Evolutionary conservation across 2,113 vertebrate genomes (phyloP).

Genomic region (Jacana jacana): DNA sequence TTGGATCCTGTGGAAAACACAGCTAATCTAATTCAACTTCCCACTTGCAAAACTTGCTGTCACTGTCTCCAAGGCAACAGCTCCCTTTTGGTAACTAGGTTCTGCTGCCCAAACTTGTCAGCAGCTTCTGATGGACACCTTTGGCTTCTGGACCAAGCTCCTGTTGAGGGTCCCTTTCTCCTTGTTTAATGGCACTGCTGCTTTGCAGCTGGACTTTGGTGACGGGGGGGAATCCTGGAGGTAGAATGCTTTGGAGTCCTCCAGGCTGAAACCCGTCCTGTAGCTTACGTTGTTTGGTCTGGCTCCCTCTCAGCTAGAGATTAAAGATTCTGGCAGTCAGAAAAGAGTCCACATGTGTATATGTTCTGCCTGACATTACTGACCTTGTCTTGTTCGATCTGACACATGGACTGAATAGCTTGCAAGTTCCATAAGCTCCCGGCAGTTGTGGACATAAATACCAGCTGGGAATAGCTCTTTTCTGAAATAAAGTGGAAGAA

Average conservation of each 20-base stretch:
- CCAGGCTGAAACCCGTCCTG: background rate
- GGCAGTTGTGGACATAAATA: constrained; percentile 95
- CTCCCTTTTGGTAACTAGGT: background rate
- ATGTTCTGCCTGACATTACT: constrained; percentile 39
- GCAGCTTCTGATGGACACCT: background rate
- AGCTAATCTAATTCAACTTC: background rate
- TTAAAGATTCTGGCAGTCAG: background rate
- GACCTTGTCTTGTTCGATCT: constrained; percentile 93
- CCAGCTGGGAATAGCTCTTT: constrained; percentile 90
- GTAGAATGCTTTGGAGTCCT: background rate
- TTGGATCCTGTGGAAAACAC: background rate
- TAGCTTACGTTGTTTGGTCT: background rate
- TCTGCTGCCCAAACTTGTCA: background rate
- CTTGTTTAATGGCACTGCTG: background rate
- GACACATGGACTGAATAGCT: constrained; percentile 95
- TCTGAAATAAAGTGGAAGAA: constrained; percentile 72
- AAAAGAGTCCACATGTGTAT: background rate
- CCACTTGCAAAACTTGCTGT: background rate
- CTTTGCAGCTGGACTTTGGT: background rate
- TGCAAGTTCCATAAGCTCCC: constrained; percentile 97
- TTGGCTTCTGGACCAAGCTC: background rate
- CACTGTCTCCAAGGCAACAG: background rate
- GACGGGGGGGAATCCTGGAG: background rate
- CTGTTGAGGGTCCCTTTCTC: background rate
- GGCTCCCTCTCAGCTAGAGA: background rate